These are phyloP conservation scores for Miltochrista miniata DNA, from an alignment of 2,888 invertebrate genomes.

Conservation along the genomic window DNA sequence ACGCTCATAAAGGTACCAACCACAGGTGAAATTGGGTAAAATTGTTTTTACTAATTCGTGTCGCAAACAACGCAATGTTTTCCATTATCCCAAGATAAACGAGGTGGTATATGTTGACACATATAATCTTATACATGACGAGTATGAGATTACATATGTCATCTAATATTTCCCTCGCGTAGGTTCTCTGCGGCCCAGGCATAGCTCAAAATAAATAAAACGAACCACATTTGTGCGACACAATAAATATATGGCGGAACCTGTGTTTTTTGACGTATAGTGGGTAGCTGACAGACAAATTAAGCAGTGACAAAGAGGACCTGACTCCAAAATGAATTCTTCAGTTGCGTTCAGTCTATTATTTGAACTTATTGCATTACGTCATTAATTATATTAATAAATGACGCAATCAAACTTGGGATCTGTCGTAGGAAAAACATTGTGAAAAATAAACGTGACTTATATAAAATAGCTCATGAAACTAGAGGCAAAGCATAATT, in stretches of 20 bases:
- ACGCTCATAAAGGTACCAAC: slow-evolving; percentile 28
- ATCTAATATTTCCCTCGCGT: slow-evolving; percentile 49
- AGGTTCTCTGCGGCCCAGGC: slow-evolving; percentile 30
- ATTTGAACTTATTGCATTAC: too few relatives aligned
- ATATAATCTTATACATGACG: slow-evolving; percentile 70
- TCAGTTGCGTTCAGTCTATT: too few relatives aligned
- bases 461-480: too few relatives aligned
- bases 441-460: too few relatives aligned
- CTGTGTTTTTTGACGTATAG: background rate
- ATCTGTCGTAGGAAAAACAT: too few relatives aligned
- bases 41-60: slow-evolving; percentile 50
- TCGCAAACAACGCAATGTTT: slow-evolving; percentile 48
- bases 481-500: too few relatives aligned
- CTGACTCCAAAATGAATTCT: too few relatives aligned
- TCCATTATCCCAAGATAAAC: slow-evolving; percentile 69
- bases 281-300: too few relatives aligned
- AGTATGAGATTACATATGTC: slow-evolving; percentile 69
- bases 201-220: slow-evolving; percentile 29
- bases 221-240: slow-evolving; percentile 19
- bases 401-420: too few relatives aligned
- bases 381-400: too few relatives aligned
- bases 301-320: too few relatives aligned
- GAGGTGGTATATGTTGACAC: slow-evolving; percentile 63
- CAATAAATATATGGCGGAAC: slow-evolving; percentile 7
- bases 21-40: slow-evolving; percentile 47